phyloP scores from a whole-genome alignment of 2,888 invertebrate species.

The Drosophila siamana region DNA sequence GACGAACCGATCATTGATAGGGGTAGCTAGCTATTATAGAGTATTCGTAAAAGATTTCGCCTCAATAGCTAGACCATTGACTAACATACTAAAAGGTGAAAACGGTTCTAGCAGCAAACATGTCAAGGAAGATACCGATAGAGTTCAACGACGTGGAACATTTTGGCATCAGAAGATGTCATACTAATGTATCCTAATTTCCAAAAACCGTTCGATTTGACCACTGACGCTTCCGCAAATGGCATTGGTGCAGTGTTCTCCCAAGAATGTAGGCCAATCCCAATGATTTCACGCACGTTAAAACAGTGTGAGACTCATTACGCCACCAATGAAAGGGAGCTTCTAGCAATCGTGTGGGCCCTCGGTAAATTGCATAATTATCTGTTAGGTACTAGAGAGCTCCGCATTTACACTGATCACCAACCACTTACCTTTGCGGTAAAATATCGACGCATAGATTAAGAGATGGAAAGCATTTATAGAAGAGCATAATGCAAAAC shows the following conservation, averaged over 20 bases:
- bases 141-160: constrained; percentile 5
- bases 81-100: constrained; percentile 6
- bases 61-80: constrained; percentile 2
- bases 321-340: too few species aligned
- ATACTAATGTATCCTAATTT: constrained; percentile 12
- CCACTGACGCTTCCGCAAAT: constrained; percentile 1
- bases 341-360: background rate
- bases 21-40: constrained; percentile 10
- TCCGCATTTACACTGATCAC: background rate
- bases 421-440: background rate
- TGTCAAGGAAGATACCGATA: background rate
- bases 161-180: constrained; percentile 14
- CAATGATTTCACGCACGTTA: constrained; percentile 1
- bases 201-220: constrained; percentile 5
- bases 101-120: constrained; percentile 5
- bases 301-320: background rate
- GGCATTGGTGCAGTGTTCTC: constrained; percentile 6
- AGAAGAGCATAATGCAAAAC: background rate
- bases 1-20: background rate
- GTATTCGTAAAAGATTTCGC: constrained; percentile 9
- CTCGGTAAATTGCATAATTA: background rate
- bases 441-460: background rate
- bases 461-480: background rate
- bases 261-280: background rate
- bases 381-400: background rate